Evolutionary conservation across 2,113 vertebrate genomes (phyloP), one percentile per base, ranked within the genome.

Genomic region (Chloebia gouldiae): DNA sequence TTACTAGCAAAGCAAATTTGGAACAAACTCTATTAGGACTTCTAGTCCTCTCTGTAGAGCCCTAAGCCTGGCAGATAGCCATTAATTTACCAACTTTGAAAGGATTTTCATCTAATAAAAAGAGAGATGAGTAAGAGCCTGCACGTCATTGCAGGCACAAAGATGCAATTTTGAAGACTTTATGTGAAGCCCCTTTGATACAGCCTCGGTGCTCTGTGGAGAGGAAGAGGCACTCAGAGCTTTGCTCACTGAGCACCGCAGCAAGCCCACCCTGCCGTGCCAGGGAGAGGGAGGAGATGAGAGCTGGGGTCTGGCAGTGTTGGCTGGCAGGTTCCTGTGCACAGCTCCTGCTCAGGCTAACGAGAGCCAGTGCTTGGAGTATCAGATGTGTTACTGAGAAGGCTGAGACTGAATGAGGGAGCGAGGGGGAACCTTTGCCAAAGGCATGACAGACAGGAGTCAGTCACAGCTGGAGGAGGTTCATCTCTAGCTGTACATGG

Each of bases 71-170:
- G 75, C 47, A 60, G 11, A 39, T 6, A 86, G 83, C 88, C 84
- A 57, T 96, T 96, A 79, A 93, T 96, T 95, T 96, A 86, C 76
- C 88, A 91, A 75, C 93, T 96, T 95, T 84, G 93, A 93, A 96
- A 96, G 94, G 88, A 94, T 97, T 97, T 95, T 94, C 92, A 60
- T 95, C 75, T 95, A 92, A 93, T 96, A 92, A 96, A 96, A 88
- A 72, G 78, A 81, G 73, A 92, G 89, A 80, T 53, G 71, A 94
- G 64, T 81, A 94, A 92, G 79, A 96, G 72, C 63, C 76, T 33
- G 40, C 63, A 54, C 24, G 68, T 95, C 73, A 64, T 73, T 90
- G 80, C 82, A 88, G 78, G 21, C 44, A 76, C 60, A 61, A 76
- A 93, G 90, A 70, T 63, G 24, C 44, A 66, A 53, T 79, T 96